A percentile compares a stretch with the other conserved stretches of the same genome.
Conservation (phyloP, 2,888 invertebrate genomes). For the Ischnura elegans region DNA sequence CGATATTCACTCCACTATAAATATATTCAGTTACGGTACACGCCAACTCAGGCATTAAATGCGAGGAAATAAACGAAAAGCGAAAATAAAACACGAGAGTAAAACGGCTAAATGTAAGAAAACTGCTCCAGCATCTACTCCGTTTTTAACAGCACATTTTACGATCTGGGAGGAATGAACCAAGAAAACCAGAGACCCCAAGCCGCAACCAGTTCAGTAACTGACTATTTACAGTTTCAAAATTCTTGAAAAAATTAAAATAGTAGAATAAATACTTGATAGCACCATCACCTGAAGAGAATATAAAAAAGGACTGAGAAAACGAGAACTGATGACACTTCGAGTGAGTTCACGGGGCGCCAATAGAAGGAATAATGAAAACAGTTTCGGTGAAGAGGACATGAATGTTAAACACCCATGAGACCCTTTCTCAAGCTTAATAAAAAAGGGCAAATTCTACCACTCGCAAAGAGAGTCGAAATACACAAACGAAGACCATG, state of each 20-base stretch:
- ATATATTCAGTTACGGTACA: not conserved
- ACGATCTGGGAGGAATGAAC: not conserved
- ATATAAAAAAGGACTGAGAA: not conserved
- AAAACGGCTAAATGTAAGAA: too few relatives aligned
- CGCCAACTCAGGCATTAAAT: not conserved
- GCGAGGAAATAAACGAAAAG: not conserved
- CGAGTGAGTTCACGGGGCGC: not conserved
- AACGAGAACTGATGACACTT: not conserved
- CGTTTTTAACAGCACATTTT: constrained; percentile 22
- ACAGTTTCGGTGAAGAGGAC: not conserved
- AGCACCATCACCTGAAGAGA: not conserved
- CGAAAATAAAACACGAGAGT: not conserved
- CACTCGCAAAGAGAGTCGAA: too few relatives aligned
- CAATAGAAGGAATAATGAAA: not conserved
- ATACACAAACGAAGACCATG: too few relatives aligned
- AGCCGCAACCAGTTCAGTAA: not conserved
- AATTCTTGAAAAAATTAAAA: not conserved
- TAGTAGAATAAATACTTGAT: not conserved
- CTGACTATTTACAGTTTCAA: not conserved
- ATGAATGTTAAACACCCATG: too few relatives aligned
- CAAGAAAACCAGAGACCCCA: not conserved
- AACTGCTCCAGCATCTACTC: not conserved
- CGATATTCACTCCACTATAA: not conserved
- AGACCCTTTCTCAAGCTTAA: too few relatives aligned
- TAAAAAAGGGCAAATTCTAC: too few relatives aligned